Conservation (phyloP, 2,888 invertebrate species). For the Drosophila paramelanica region DNA sequence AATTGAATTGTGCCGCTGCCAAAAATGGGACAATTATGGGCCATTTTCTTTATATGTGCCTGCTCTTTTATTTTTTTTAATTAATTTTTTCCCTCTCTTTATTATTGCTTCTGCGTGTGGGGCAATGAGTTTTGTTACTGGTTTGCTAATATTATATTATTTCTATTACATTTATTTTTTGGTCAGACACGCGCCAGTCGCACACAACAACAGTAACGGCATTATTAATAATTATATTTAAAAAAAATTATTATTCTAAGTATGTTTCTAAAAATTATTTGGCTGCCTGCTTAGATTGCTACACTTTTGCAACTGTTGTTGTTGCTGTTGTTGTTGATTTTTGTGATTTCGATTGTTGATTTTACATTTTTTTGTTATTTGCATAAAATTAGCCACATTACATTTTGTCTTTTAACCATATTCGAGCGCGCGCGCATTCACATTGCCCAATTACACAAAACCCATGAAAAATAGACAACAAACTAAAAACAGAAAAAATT, state of each 20-base stretch:
- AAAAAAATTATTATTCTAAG: slow-evolving; percentile 41
- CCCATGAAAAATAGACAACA: slow-evolving; percentile 12
- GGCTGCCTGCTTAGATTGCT: slow-evolving; percentile 12
- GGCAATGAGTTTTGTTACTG: slow-evolving; percentile 12
- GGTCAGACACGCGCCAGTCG: slow-evolving; percentile 27
- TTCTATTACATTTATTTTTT: slow-evolving; percentile 17
- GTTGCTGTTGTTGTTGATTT: slow-evolving; percentile 1
- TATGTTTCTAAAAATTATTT: slow-evolving; percentile 5
- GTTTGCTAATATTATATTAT: slow-evolving; percentile 14
- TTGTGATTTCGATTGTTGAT: slow-evolving; percentile 2
- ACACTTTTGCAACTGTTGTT: slow-evolving; percentile 19
- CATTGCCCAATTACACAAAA: slow-evolving; percentile 32
- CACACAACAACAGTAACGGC: slow-evolving; percentile 36
- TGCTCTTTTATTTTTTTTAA: slow-evolving; percentile 9
- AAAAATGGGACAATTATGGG: slow-evolving; percentile 53
- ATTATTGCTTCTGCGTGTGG: slow-evolving; percentile 52
- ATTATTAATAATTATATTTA: slow-evolving; percentile 9
- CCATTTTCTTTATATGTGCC: slow-evolving; percentile 51
- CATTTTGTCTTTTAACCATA: slow-evolving; percentile 25
- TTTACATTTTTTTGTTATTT: slow-evolving; percentile 16
- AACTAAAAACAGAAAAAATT: slow-evolving; percentile 1
- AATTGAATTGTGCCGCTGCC: slow-evolving; percentile 34
- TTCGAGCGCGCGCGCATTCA: slow-evolving; percentile 19
- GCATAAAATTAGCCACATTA: slow-evolving; percentile 42
- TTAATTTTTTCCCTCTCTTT: slow-evolving; percentile 19